Evolutionary conservation across 2,797 vertebrate genomes (phyloP).

Genomic region (Acrossocheilus wenchowensis): DNA sequence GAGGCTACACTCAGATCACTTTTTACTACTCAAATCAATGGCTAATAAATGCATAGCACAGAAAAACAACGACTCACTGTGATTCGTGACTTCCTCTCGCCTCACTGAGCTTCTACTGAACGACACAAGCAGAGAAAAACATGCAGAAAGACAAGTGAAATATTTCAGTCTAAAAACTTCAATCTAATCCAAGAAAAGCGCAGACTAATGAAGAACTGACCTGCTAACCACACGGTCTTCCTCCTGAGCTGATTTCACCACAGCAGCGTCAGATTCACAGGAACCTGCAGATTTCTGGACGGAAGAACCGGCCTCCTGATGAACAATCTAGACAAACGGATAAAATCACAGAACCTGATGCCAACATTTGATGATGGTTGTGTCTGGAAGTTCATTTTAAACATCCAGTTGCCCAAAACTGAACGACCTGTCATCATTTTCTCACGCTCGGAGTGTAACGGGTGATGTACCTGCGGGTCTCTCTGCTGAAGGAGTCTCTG

Average conservation of each 20-base stretch:
- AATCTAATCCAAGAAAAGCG: background rate
- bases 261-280: constrained; percentile 4
- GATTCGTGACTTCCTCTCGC: constrained; percentile 21
- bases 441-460: background rate
- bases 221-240: constrained; percentile 12
- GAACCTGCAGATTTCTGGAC: background rate
- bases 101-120: background rate
- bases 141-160: background rate
- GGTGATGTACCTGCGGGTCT: background rate
- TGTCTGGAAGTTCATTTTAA: background rate
- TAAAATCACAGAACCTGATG: background rate
- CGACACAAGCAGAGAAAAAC: background rate
- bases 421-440: background rate
- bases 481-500: constrained; percentile 48
- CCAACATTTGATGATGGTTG: background rate
- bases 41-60: background rate
- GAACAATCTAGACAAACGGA: background rate
- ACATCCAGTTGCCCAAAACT: background rate
- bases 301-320: background rate
- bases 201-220: background rate
- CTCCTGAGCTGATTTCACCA: background rate
- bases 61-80: constrained; percentile 36
- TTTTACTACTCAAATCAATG: background rate
- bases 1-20: background rate
- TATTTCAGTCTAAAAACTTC: background rate